phyloP scores from a whole-genome alignment of 2,113 vertebrate species.

The Stegostoma tigrinum region DNA sequence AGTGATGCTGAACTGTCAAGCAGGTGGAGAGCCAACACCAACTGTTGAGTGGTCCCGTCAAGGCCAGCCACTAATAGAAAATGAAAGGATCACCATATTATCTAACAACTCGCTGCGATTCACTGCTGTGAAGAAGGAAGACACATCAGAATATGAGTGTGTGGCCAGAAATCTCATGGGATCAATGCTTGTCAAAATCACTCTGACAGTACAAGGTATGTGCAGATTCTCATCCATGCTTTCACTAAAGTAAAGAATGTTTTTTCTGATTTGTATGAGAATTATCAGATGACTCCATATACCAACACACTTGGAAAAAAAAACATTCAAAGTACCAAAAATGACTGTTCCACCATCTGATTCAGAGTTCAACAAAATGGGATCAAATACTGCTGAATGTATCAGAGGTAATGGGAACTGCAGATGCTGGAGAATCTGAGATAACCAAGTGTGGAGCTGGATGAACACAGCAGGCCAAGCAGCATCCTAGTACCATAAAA shows the following conservation, averaged over 20 bases:
- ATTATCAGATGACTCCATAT: not conserved
- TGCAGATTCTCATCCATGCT: not conserved
- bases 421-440: no score
- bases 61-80: slow-evolving; percentile 58
- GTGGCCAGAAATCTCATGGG: slow-evolving; percentile 83
- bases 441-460: no score
- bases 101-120: slow-evolving; percentile 74
- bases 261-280: not conserved
- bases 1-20: slow-evolving; percentile 74
- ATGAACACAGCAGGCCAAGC: no score
- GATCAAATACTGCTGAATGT: not conserved
- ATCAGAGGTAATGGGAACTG: no score
- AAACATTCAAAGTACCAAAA: not conserved
- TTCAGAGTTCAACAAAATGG: not conserved
- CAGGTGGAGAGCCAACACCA: slow-evolving; percentile 74
- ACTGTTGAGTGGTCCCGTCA: slow-evolving; percentile 72
- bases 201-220: slow-evolving; percentile 78
- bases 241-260: not conserved
- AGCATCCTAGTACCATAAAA: no score
- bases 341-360: not conserved
- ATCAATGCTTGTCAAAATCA: slow-evolving; percentile 65
- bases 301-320: no score
- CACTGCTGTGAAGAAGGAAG: slow-evolving; percentile 65
- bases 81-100: slow-evolving; percentile 57
- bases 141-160: slow-evolving; percentile 82